Evolutionary conservation across 2,888 invertebrate species (phyloP).

Genomic region (Perizoma affinitatum): DNA sequence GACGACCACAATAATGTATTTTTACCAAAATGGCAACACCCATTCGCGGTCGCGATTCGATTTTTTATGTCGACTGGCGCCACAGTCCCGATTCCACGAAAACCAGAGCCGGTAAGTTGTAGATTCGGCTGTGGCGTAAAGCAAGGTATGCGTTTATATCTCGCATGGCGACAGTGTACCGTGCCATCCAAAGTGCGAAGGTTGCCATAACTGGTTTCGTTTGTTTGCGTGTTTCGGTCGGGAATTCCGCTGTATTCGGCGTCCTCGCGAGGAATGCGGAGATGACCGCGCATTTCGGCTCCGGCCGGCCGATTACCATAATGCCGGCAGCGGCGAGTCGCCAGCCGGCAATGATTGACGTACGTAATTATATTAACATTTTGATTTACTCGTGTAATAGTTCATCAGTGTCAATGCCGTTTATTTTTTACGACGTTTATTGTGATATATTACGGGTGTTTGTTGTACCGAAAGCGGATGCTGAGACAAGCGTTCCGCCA

Average conservation of each 20-base stretch:
- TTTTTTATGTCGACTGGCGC: slow-evolving; percentile 43
- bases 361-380: slow-evolving; percentile 30
- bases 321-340: slow-evolving; percentile 57
- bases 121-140: slow-evolving; percentile 19
- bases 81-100: slow-evolving; percentile 22
- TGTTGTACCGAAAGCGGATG: slow-evolving; percentile 12
- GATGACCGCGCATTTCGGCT: slow-evolving; percentile 70
- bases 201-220: slow-evolving; percentile 46
- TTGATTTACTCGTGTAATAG: slow-evolving; percentile 36
- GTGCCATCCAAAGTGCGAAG: slow-evolving; percentile 41
- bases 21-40: slow-evolving; percentile 39
- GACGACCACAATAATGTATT: slow-evolving; percentile 31
- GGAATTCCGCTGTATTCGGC: slow-evolving; percentile 66
- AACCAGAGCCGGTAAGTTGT: slow-evolving; percentile 15
- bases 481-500: neutral
- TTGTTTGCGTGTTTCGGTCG: slow-evolving; percentile 48
- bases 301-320: slow-evolving; percentile 68
- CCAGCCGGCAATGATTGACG: slow-evolving; percentile 37
- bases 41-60: slow-evolving; percentile 38
- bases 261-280: slow-evolving; percentile 74
- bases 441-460: slow-evolving; percentile 16
- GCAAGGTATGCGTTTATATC: slow-evolving; percentile 21
- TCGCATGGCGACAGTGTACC: slow-evolving; percentile 38
- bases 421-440: slow-evolving; percentile 14
- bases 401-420: slow-evolving; percentile 45